Percentiles rank a stretch among this genome's conserved stretches.
Conservation (phyloP, 1,140 invertebrate genomes). For the Zophobas morio region DNA sequence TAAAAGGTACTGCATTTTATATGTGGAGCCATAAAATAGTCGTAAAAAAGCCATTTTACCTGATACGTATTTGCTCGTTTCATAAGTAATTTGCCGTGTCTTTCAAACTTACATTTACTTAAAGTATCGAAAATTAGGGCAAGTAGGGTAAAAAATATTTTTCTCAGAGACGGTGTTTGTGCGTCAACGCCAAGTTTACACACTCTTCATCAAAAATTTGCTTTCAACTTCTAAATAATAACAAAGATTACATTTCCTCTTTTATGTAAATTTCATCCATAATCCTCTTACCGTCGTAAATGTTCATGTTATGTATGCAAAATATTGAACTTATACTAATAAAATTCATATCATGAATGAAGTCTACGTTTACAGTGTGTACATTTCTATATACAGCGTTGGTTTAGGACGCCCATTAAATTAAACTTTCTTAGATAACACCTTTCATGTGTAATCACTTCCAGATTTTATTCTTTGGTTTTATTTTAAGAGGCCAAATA, state of each 20-base stretch:
- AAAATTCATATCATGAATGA: slow-evolving; percentile 19
- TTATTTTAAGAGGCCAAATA: too few relatives aligned
- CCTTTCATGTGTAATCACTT: too few relatives aligned
- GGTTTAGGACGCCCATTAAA: slow-evolving; percentile 2
- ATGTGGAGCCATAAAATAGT: slow-evolving; percentile 2
- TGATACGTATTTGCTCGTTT: neutral
- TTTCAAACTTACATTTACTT: too few relatives aligned
- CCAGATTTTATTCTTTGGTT: too few relatives aligned
- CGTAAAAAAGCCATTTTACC: slow-evolving; percentile 4
- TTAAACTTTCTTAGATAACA: neutral
- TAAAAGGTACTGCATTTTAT: neutral
- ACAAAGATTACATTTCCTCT: neutral
- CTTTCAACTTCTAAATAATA: neutral
- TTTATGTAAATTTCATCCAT: slow-evolving; percentile 29
- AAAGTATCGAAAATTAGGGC: too few relatives aligned
- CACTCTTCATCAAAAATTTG: neutral
- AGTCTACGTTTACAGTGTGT: slow-evolving; percentile 12
- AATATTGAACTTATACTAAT: slow-evolving; percentile 29
- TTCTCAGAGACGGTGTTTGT: too few relatives aligned
- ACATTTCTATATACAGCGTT: neutral
- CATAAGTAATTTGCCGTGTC: neutral
- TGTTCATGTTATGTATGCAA: slow-evolving; percentile 13
- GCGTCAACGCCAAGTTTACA: too few relatives aligned
- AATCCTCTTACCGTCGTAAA: slow-evolving; percentile 22
- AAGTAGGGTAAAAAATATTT: too few relatives aligned